Conservation (phyloP, 2,113 vertebrate genomes). For the Scomber scombrus region DNA sequence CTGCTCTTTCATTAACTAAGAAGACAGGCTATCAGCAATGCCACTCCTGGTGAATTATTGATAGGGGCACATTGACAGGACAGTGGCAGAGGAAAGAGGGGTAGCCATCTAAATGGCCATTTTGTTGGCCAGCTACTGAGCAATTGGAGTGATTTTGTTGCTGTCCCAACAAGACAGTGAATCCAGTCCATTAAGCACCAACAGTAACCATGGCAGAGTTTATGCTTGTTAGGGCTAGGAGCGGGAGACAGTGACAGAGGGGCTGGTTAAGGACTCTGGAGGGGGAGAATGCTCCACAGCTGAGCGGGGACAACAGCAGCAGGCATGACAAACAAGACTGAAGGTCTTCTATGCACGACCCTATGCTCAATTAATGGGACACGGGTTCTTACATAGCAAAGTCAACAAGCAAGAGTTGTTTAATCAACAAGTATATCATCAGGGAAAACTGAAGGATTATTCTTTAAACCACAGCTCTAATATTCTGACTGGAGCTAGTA, state of each 20-base stretch:
- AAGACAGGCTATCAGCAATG: slow-evolving; percentile 68
- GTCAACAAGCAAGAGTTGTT: slow-evolving; percentile 46
- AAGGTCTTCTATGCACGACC: slow-evolving; percentile 20
- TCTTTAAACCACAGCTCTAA: neutral
- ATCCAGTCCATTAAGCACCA: slow-evolving; percentile 69
- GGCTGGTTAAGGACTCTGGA: slow-evolving; percentile 54
- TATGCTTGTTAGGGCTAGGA: slow-evolving; percentile 55
- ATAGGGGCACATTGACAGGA: slow-evolving; percentile 57
- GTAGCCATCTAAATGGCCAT: slow-evolving; percentile 60
- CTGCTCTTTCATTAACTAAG: slow-evolving; percentile 75
- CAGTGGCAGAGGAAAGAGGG: slow-evolving; percentile 26
- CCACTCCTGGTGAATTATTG: slow-evolving; percentile 76
- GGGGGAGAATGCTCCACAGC: slow-evolving; percentile 36
- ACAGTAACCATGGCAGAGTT: slow-evolving; percentile 40
- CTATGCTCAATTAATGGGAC: slow-evolving; percentile 6
- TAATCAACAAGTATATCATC: slow-evolving; percentile 4
- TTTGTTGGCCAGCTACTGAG: slow-evolving; percentile 67
- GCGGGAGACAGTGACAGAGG: slow-evolving; percentile 45
- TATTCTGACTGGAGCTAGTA: neutral
- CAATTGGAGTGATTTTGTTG: slow-evolving; percentile 67
- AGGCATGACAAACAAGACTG: slow-evolving; percentile 31
- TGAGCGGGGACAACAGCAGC: slow-evolving; percentile 6
- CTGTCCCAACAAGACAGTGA: slow-evolving; percentile 66
- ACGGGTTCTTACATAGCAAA: slow-evolving; percentile 10
- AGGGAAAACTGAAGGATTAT: neutral